Conservation (phyloP, 1,140 invertebrate species). For the Musca vetustissima region DNA sequence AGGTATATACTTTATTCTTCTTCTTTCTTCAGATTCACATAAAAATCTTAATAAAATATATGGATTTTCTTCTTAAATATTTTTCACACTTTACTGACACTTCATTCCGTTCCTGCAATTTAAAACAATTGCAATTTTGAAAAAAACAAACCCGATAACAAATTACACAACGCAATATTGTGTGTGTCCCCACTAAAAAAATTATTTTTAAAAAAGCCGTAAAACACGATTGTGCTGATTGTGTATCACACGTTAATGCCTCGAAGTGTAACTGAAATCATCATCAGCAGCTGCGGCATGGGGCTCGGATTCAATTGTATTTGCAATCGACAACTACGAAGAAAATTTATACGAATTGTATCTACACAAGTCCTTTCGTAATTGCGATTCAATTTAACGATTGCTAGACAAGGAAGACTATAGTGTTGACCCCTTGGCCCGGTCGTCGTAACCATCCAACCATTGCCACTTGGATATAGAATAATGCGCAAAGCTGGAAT, state of each 20-base stretch:
- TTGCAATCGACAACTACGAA: constrained; percentile 22
- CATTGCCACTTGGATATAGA: not conserved
- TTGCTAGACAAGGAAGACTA: constrained; percentile 24
- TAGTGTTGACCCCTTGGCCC: constrained; percentile 1
- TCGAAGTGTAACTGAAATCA: constrained; percentile 18
- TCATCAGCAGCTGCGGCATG: too few species aligned
- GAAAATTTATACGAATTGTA: constrained; percentile 33
- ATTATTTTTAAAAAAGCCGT: constrained; percentile 32
- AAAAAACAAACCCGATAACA: too few species aligned
- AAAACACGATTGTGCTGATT: constrained; percentile 27
- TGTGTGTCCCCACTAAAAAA: too few species aligned
- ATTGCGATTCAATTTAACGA: constrained; percentile 12
- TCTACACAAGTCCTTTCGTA: constrained; percentile 26
- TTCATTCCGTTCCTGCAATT: too few species aligned
- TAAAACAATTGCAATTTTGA: too few species aligned
- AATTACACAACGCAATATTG: too few species aligned
- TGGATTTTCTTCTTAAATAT: too few species aligned
- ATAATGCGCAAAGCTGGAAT: constrained; percentile 17
- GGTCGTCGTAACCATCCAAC: too few species aligned
- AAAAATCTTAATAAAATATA: too few species aligned
- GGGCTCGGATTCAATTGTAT: constrained; percentile 1
- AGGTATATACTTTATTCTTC: too few species aligned
- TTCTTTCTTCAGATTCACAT: too few species aligned
- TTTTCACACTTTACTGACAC: too few species aligned
- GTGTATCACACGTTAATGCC: not conserved